Base-by-base conservation (phyloP, 1,140 invertebrate species). In the Drosophila tani region DNA sequence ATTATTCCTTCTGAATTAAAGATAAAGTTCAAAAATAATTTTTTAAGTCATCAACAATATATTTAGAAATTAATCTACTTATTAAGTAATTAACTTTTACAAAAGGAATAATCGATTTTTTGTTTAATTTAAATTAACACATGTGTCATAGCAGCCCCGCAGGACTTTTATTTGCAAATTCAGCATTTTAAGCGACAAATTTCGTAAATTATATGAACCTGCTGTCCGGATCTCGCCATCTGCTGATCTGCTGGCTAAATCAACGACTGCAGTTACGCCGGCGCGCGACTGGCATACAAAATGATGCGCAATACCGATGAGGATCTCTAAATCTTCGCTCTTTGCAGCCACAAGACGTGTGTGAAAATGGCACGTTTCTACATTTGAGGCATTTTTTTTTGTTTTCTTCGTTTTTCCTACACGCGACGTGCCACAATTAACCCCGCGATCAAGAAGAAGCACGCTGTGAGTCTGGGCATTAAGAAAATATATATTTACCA, bases 351-450 rank as follows among this genome's bases (percentile, higher is more conserved):
- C 1, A 65, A 67, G 74, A 85, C 82, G 82, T 85, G 82, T 85
- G 82, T 85, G 82, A 85, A 85, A 85, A 85, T 85, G 82, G 82
- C 82, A 85, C 82, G 82, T 85, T 85, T 85, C 78, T 75, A 81
- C 78, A 85, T 85, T 85, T 85, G 82, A 85, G 82, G 67, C 53
- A 71, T 50, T 83, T 64, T 83, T 51, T 19, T 46, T 46, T 81
- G 69, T 81, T 40, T n/a, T n/a, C 17, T 59, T 67, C 63, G 41
- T 55, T 70, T 70, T 70, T 66, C 66, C 32, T 84, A 77, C 81
- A 84, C 75, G 82, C 82, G 82, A 85, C 82, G 82, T 85, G 82
- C 82, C 75, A 84, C 82, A 85, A 85, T 85, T 85, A 85, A 85
- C 79, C 51, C 78, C 35, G 29, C 32, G 29, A 3, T 41, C 8